Evolutionary conservation across 2,888 invertebrate genomes (phyloP).

Genomic region (Muscina levida): DNA sequence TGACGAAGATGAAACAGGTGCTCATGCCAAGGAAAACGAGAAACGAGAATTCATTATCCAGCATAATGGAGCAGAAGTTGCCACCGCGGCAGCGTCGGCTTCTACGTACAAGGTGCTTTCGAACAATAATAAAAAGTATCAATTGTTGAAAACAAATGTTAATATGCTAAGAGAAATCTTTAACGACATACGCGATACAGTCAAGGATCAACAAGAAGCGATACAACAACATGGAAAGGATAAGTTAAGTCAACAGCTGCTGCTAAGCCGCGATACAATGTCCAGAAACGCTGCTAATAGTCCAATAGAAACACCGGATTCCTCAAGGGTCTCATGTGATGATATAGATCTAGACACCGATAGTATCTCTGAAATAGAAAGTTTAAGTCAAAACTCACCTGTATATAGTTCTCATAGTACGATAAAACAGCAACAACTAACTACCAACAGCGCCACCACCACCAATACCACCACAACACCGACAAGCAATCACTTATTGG

Average conservation of each 20-base stretch:
- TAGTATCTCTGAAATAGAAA: conserved; percentile 49
- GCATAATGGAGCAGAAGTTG: conserved; percentile 51
- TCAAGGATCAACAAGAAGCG: conserved; percentile 49
- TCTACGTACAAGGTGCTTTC: conserved; percentile 45
- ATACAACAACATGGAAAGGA: conserved; percentile 11
- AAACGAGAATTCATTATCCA: conserved; percentile 52
- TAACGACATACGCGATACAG: conserved; percentile 67
- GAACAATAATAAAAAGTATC: conserved; percentile 65
- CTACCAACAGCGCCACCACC: conserved; percentile 3
- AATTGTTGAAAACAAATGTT: conserved; percentile 68
- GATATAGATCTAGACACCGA: conserved; percentile 24
- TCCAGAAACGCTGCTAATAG: neutral
- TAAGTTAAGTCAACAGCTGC: conserved; percentile 50
- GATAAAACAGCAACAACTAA: conserved; percentile 19
- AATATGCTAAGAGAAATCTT: conserved; percentile 69
- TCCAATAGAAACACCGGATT: conserved; percentile 38
- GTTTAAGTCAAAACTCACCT: conserved; percentile 51
- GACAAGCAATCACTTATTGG: conserved; percentile 10
- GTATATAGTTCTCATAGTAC: conserved; percentile 34
- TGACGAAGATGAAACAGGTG: conserved; percentile 57
- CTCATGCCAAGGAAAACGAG: conserved; percentile 48
- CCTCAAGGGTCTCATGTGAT: conserved; percentile 30
- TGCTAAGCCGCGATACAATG: conserved; percentile 36
- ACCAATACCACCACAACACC: neutral
- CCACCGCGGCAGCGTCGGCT: conserved; percentile 10